Percentiles rank a stretch among this genome's conserved stretches.
phyloP scores from a whole-genome alignment of 2,797 vertebrate genomes.

The Peromyscus attwateri region DNA sequence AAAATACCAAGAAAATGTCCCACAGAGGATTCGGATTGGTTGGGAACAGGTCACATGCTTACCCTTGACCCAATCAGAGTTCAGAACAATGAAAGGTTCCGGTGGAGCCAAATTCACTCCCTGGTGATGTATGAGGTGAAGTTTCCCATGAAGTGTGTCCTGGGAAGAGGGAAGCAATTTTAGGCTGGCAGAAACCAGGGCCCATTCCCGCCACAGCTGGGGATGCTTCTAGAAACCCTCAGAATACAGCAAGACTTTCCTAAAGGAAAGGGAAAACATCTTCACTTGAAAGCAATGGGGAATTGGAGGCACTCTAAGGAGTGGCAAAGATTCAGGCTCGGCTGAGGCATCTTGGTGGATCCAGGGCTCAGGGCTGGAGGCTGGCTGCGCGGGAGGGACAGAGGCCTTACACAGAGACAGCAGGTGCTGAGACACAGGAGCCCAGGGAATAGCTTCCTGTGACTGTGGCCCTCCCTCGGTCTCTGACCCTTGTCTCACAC shows the following conservation, averaged over 20 bases:
- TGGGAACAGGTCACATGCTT: background rate
- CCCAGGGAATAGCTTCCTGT: background rate
- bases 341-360: background rate
- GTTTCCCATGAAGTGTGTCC: background rate
- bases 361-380: background rate
- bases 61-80: background rate
- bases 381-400: accelerated
- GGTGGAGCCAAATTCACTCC: background rate
- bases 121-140: background rate
- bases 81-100: background rate
- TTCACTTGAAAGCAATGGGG: background rate
- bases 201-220: background rate
- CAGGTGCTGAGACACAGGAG: background rate
- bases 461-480: accelerated
- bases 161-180: background rate
- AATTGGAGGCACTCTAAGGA: background rate
- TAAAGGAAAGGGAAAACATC: background rate
- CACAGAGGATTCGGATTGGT: background rate
- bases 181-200: background rate
- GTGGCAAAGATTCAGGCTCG: background rate
- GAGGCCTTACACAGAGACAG: background rate
- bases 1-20: background rate
- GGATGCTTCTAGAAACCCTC: background rate
- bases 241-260: background rate
- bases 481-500: background rate